A percentile compares a stretch with the other conserved stretches of the same genome.
These are phyloP conservation scores for Papilio demoleus DNA, from an alignment of 2,888 invertebrate genomes.

Conservation along the genomic window DNA sequence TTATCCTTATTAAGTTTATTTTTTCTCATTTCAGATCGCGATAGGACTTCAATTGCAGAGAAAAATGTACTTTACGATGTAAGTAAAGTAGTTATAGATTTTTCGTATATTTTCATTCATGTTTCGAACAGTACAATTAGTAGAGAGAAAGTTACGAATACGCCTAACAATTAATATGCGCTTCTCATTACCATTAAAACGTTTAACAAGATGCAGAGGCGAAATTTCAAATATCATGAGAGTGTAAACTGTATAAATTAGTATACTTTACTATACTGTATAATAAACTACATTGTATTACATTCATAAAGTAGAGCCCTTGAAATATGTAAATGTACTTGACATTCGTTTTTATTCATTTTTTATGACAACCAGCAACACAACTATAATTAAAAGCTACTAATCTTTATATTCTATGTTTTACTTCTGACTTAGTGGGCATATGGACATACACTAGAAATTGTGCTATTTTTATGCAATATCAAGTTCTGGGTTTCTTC, in stretches of 20 bases:
- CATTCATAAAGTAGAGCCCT: neutral
- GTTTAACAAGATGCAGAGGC: conserved; percentile 44
- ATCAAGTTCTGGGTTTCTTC: too few species aligned
- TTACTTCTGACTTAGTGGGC: too few species aligned
- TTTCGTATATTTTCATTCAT: conserved; percentile 59
- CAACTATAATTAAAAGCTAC: neutral
- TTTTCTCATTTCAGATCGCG: conserved; percentile 81
- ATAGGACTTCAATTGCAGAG: conserved; percentile 84
- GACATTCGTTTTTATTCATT: neutral
- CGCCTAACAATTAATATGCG: conserved; percentile 54
- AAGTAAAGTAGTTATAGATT: conserved; percentile 68
- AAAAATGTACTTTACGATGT: conserved; percentile 85
- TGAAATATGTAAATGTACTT: conserved; percentile 14
- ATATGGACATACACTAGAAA: too few species aligned
- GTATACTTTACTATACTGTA: too few species aligned
- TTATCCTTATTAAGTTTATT: conserved; percentile 56
- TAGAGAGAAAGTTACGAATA: conserved; percentile 54
- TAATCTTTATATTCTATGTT: too few species aligned
- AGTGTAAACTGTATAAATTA: neutral
- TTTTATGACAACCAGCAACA: neutral
- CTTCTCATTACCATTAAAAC: conserved; percentile 52
- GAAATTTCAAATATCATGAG: neutral
- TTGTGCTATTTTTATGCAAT: too few species aligned
- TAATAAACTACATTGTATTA: neutral
- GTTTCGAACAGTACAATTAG: conserved; percentile 43